Evolutionary conservation across 2,113 vertebrate genomes (phyloP), one percentile per base, ranked within the genome.

Genomic region (Mesitornis unicolor): DNA sequence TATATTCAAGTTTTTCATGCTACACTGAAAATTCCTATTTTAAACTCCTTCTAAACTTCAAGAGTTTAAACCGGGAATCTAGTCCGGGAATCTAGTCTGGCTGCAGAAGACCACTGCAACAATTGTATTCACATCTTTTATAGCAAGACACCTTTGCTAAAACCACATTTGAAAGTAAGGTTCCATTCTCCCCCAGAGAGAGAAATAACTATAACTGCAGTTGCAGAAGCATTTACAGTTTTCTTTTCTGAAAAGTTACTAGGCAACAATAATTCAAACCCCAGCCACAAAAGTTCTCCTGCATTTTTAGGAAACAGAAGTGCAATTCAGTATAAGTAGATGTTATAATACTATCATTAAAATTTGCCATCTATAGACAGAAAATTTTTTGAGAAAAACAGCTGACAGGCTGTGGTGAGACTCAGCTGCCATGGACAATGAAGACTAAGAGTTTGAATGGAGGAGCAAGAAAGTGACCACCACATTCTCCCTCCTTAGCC

Each of bases 91-190:
- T n/a, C n/a, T n/a, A n/a, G n/a, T n/a, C n/a, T 13, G 35, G 61
- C 67, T 59, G 42, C n/a, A 75, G n/a, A 65, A 63, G 56, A 88
- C 42, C 48, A 57, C 16, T 38, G 3, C 20, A 75, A 73, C 6
- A 3, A 5, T 53, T 68, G 75, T 1, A 89, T 36, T 90, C 78
- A 86, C 22, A 28, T 69, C 20, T 84, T 84, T 89, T 86, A 87
- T 53, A 87, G 8, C 36, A 64, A 86, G 48, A 76, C n/a, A 83
- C 18, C 22, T 56, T 84, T 35, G 54, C 76, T 84, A 77, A 91
- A 83, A 84, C 54, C 57, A 45, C 42, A 86, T 93, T 90, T 93
- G 40, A 88, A 95, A 90, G 31, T 38, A 35, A 87, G 91, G 56
- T 76, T 92, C 35, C 26, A 31, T 43, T 61, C 28, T 68, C 10